Conservation (phyloP, 2,888 invertebrate species). For the Hypsopygia costalis region DNA sequence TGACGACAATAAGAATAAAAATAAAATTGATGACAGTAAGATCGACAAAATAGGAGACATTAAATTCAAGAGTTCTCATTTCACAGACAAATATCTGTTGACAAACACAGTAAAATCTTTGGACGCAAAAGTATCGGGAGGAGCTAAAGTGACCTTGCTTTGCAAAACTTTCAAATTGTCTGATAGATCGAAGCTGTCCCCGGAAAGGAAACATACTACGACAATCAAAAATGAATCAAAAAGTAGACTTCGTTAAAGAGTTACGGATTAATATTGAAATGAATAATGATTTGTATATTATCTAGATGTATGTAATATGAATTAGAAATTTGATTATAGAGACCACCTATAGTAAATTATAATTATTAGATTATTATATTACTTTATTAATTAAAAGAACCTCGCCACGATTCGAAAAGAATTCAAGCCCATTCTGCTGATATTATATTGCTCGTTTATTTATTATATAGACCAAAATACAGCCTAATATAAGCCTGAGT, state of each 20-base stretch:
- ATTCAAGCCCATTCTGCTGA: too few species aligned
- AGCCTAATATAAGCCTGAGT: too few species aligned
- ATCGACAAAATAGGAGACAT: constrained; percentile 27
- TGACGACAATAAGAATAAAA: constrained; percentile 36
- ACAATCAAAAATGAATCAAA: constrained; percentile 13
- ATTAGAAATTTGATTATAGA: too few species aligned
- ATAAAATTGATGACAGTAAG: constrained; percentile 15
- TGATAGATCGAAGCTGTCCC: constrained; percentile 35
- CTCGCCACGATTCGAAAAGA: too few species aligned
- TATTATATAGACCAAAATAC: too few species aligned
- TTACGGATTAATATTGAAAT: too few species aligned
- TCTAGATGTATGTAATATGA: too few species aligned
- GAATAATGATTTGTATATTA: too few species aligned
- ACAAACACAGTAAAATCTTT: constrained; percentile 62
- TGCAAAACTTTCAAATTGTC: constrained; percentile 68
- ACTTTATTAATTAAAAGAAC: too few species aligned
- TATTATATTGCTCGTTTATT: too few species aligned
- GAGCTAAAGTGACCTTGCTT: constrained; percentile 65
- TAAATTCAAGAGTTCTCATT: constrained; percentile 39
- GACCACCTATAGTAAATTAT: too few species aligned
- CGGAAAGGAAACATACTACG: constrained; percentile 21
- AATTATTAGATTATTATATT: too few species aligned
- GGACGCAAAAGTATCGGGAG: constrained; percentile 57
- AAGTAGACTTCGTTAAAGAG: neutral
- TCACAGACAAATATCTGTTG: constrained; percentile 57